Conservation (phyloP, 2,888 invertebrate genomes). For the Silvanus unidentatus region DNA sequence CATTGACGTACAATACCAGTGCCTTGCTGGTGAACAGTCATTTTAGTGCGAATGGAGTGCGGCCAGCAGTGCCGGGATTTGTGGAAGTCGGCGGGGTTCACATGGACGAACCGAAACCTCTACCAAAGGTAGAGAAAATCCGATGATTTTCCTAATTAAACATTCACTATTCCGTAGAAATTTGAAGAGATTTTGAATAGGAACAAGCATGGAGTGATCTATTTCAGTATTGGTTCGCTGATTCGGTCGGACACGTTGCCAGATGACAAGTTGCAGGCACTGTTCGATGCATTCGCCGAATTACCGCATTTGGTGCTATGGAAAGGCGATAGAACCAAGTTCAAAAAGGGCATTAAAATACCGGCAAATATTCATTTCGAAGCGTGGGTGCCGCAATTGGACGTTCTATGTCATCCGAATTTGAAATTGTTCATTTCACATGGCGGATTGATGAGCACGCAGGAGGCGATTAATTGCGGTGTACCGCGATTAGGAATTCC, state of each 20-base stretch:
- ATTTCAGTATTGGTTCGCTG: conserved; percentile 57
- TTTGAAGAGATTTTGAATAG: conserved; percentile 22
- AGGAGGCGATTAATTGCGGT: conserved; percentile 47
- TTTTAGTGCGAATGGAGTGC: conserved; percentile 52
- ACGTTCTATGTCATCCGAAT: conserved; percentile 51
- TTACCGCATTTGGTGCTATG: conserved; percentile 53
- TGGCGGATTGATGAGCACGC: conserved; percentile 49
- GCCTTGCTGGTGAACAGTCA: conserved; percentile 53
- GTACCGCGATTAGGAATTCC: conserved; percentile 44
- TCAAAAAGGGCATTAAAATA: conserved; percentile 44
- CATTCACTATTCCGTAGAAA: conserved; percentile 12
- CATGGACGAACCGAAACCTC: conserved; percentile 42
- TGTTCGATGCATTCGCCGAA: conserved; percentile 50
- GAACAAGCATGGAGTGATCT: conserved; percentile 53
- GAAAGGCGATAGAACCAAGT: conserved; percentile 49
- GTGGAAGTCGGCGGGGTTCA: conserved; percentile 56
- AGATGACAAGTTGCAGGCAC: conserved; percentile 44
- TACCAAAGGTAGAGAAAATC: conserved; percentile 49
- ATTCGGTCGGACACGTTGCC: conserved; percentile 53
- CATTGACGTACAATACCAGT: conserved; percentile 50
- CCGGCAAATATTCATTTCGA: conserved; percentile 51
- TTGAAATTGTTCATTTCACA: conserved; percentile 50
- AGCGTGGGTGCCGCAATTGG: conserved; percentile 54
- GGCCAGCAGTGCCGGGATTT: conserved; percentile 52
- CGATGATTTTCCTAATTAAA: background rate